A percentile compares a stretch with the other conserved stretches of the same genome.
These are phyloP conservation scores for Enoplolaimus lenunculus DNA, from an alignment of 2,888 invertebrate species.

Conservation along the genomic window DNA sequence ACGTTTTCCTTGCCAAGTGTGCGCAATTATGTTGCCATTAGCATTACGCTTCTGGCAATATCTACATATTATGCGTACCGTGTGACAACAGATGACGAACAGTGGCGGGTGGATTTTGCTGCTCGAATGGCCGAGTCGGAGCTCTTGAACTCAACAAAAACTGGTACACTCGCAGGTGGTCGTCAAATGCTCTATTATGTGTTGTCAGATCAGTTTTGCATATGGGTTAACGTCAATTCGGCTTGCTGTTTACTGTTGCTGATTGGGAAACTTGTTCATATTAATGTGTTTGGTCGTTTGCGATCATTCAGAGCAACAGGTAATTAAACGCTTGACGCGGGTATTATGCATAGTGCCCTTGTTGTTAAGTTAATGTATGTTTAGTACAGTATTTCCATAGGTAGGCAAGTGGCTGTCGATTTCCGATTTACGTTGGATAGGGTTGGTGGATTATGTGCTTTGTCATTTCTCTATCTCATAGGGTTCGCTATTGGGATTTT, in stretches of 20 bases:
- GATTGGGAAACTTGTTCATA: constrained; percentile 17
- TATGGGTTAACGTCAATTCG: constrained; percentile 23
- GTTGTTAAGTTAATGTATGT: too few species aligned
- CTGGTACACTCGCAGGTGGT: neutral
- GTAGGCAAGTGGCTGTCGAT: too few species aligned
- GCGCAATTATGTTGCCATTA: constrained; percentile 18
- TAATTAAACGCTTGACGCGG: too few species aligned
- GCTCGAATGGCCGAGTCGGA: constrained; percentile 9
- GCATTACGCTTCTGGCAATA: constrained; percentile 4
- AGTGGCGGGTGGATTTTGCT: constrained; percentile 17
- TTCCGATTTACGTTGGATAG: too few species aligned
- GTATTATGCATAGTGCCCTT: too few species aligned
- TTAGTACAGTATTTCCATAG: too few species aligned
- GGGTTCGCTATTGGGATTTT: too few species aligned
- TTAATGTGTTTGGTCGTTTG: constrained; percentile 20
- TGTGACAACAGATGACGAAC: neutral
- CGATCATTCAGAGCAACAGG: constrained; percentile 17
- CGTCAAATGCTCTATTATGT: constrained; percentile 17
- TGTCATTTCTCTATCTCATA: too few species aligned
- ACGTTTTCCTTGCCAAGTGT: constrained; percentile 22
- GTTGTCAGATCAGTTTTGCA: constrained; percentile 20
- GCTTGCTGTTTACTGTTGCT: constrained; percentile 21
- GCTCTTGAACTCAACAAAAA: constrained; percentile 12
- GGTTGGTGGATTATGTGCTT: too few species aligned
- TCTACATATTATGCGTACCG: constrained; percentile 16